These are phyloP conservation scores for Pocillopora damicornis DNA, from an alignment of 64 coral and sea anemone genomes.

Conservation along the genomic window DNA sequence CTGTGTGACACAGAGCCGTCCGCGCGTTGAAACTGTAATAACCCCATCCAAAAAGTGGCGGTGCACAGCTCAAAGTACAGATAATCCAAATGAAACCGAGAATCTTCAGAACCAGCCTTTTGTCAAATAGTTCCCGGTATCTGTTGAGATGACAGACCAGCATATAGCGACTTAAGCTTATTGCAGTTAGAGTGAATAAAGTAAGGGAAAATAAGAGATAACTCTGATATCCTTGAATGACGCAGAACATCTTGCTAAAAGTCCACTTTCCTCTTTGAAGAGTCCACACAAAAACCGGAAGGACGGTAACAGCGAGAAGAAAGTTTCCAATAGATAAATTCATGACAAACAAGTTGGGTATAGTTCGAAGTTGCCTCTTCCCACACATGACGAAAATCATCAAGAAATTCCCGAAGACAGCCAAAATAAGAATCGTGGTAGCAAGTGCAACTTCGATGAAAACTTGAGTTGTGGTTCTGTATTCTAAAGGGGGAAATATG, in stretches of 20 bases:
- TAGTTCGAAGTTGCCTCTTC: slow-evolving; percentile 49
- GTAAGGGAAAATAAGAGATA: slow-evolving; percentile 47
- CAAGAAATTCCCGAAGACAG: slow-evolving; percentile 43
- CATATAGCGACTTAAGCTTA: slow-evolving; percentile 58
- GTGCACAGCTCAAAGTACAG: slow-evolving; percentile 4
- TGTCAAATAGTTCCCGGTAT: slow-evolving; percentile 8
- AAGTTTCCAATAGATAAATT: slow-evolving; percentile 52
- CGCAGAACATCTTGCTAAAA: slow-evolving; percentile 37
- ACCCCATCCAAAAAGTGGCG: slow-evolving; percentile 48
- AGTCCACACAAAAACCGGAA: slow-evolving; percentile 47
- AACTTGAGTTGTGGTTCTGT: slow-evolving; percentile 7
- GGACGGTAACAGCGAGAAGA: slow-evolving; percentile 31
- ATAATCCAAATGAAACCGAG: slow-evolving; percentile 49
- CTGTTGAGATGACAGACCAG: slow-evolving; percentile 26
- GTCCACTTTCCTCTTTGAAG: slow-evolving; percentile 41
- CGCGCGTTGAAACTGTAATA: slow-evolving; percentile 33
- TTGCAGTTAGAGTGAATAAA: slow-evolving; percentile 47
- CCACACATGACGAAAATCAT: slow-evolving; percentile 30
- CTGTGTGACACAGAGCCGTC: slow-evolving; percentile 45
- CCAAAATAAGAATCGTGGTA: slow-evolving; percentile 3
- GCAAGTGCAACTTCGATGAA: slow-evolving; percentile 29
- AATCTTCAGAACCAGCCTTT: slow-evolving; percentile 25
- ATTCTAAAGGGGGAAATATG: not conserved
- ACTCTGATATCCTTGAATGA: slow-evolving; percentile 32
- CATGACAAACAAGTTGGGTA: slow-evolving; percentile 45